Evolutionary conservation across 2,113 vertebrate genomes (phyloP).

Genomic region (Gnathonemus longibarbis): DNA sequence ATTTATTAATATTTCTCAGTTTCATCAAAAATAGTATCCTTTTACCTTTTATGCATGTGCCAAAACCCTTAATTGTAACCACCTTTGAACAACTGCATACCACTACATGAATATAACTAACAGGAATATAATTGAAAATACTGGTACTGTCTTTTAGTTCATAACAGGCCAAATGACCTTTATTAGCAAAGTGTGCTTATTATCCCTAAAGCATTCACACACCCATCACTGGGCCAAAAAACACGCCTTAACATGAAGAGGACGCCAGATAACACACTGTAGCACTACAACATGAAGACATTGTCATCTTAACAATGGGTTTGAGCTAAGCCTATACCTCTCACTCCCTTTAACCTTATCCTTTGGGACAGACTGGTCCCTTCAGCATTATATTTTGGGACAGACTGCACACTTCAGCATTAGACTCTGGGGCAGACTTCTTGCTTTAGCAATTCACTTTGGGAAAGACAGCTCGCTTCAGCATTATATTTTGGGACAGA

Average conservation of each 20-base stretch:
- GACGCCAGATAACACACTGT: not conserved
- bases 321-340: not conserved
- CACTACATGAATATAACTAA: not conserved
- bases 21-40: not conserved
- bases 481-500: not conserved
- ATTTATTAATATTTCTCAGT: not conserved
- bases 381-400: not conserved
- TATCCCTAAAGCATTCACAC: conserved; percentile 41
- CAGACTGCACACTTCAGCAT: not conserved
- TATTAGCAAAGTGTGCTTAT: conserved; percentile 35
- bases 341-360: not conserved
- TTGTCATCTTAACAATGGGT: not conserved
- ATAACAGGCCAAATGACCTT: conserved; percentile 32
- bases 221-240: conserved; percentile 42
- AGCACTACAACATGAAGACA: not conserved
- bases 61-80: not conserved
- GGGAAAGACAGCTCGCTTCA: not conserved
- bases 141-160: not conserved
- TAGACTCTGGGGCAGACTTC: too few relatives aligned
- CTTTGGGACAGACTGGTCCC: not conserved
- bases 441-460: not conserved
- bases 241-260: conserved; percentile 31
- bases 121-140: not conserved
- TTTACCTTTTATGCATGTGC: not conserved
- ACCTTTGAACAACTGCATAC: not conserved